Evolutionary conservation across 2,888 invertebrate genomes (phyloP).

Genomic region (Deroplatys truncata): DNA sequence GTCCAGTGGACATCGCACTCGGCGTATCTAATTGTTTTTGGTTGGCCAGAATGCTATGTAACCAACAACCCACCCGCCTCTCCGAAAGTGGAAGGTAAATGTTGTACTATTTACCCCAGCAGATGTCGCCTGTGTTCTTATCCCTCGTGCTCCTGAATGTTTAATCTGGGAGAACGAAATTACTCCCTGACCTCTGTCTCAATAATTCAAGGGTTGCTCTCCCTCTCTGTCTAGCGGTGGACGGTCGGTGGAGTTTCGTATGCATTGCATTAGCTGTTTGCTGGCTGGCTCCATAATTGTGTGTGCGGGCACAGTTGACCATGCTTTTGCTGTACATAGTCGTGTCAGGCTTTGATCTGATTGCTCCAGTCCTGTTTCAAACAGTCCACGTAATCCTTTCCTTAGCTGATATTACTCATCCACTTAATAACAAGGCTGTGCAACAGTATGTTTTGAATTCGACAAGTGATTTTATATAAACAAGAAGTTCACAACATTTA

Average conservation of each 20-base stretch:
- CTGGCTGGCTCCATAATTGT: neutral
- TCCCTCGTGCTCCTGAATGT: neutral
- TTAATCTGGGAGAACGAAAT: neutral
- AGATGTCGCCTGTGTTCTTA: neutral
- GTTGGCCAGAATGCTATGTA: neutral
- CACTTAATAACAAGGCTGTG: too few relatives aligned
- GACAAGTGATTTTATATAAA: too few relatives aligned
- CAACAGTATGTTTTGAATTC: too few relatives aligned
- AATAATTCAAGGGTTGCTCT: neutral
- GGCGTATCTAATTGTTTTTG: neutral
- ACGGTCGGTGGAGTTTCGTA: neutral
- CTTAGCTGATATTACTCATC: too few relatives aligned
- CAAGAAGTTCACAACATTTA: too few relatives aligned
- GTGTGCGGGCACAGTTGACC: neutral
- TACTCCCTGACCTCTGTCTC: neutral
- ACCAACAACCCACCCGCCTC: neutral
- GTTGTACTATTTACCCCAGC: neutral
- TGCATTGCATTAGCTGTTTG: neutral
- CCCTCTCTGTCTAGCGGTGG: neutral
- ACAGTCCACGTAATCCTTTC: too few relatives aligned
- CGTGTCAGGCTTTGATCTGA: neutral
- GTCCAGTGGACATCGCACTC: neutral
- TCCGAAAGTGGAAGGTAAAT: neutral
- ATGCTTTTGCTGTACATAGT: neutral
- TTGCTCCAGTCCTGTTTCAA: neutral